Evolutionary conservation across 1,140 invertebrate genomes (phyloP).

Genomic region (Dryas iulia): DNA sequence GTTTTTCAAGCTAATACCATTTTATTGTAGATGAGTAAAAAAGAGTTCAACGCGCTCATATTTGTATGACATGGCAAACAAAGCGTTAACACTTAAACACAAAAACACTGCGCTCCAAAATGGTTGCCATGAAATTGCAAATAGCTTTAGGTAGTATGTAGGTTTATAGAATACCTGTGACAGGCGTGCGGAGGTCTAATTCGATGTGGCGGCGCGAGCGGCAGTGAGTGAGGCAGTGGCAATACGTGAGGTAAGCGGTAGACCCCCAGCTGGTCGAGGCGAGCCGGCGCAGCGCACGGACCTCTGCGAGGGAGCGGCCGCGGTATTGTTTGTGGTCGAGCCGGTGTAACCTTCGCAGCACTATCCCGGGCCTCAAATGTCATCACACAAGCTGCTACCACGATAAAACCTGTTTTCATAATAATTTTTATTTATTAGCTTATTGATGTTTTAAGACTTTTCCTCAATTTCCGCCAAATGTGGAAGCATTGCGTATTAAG

Average conservation of each 20-base stretch:
- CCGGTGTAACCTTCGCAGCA: conserved; percentile 92
- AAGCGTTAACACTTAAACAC: background rate
- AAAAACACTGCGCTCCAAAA: background rate
- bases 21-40: background rate
- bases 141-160: background rate
- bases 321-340: conserved; percentile 83
- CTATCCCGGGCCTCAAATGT: conserved; percentile 94
- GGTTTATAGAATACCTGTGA: conserved; percentile 79
- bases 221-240: conserved; percentile 71
- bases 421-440: too few relatives aligned
- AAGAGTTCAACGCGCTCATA: conserved; percentile 9
- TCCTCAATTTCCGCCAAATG: too few relatives aligned
- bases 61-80: background rate
- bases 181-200: conserved; percentile 73
- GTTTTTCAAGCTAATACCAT: too few relatives aligned
- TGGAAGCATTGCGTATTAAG: too few relatives aligned
- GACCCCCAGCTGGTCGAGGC: conserved; percentile 81
- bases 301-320: conserved; percentile 75
- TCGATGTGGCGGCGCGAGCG: conserved; percentile 65
- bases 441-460: too few relatives aligned
- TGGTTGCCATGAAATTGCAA: background rate
- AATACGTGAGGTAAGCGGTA: conserved; percentile 82
- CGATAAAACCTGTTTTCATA: conserved; percentile 87
- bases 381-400: conserved; percentile 96
- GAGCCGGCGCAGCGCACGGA: conserved; percentile 65